Evolutionary conservation across 2,888 invertebrate species (phyloP), one percentile per base, ranked within the genome.

Genomic region (Cabera pusaria): DNA sequence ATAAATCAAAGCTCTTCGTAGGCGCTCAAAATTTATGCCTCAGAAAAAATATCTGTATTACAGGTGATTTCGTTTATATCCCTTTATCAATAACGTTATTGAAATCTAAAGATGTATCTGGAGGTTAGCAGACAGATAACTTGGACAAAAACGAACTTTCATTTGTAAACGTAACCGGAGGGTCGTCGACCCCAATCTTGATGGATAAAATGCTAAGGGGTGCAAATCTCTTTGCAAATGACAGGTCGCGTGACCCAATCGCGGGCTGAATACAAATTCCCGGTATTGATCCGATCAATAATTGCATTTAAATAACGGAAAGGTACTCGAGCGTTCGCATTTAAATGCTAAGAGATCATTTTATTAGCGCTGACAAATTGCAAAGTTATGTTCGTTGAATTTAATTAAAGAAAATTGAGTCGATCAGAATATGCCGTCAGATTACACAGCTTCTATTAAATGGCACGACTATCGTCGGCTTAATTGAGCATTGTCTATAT

Each of bases 181-280:
- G 61, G 53, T 56, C 53, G 42, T 57, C 59, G 56, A 54, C 56
- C 58, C 57, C 60, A 64, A 76, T 83, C 82, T 73, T 76, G 81
- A 76, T 64, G 71, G 69, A 66, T 64, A 31, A 66, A 68, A 65
- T 67, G 69, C 54, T 67, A 69, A 58, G 65, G 76, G 74, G 74
- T 68, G 70, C 57, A 70, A 74, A 72, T 77, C 78, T 73, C 65
- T 56, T 70, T 74, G 80, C 75, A 80, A 80, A 77, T 76, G 80
- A 78, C 79, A 77, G 73, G 74, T 68, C 68, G 55, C 67, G 64
- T 71, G 72, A 75, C 72, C 73, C 65, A 62, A 57, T 58, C 59
- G 54, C 44, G 32, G 51, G 45, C 49, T 52, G 47, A 55, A 58
- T 51, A 42, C 52, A 52, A 45, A 46, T 47, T 51, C 47, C 45